Conservation (phyloP, 2,113 vertebrate species). For the Tachysurus fulvidraco region DNA sequence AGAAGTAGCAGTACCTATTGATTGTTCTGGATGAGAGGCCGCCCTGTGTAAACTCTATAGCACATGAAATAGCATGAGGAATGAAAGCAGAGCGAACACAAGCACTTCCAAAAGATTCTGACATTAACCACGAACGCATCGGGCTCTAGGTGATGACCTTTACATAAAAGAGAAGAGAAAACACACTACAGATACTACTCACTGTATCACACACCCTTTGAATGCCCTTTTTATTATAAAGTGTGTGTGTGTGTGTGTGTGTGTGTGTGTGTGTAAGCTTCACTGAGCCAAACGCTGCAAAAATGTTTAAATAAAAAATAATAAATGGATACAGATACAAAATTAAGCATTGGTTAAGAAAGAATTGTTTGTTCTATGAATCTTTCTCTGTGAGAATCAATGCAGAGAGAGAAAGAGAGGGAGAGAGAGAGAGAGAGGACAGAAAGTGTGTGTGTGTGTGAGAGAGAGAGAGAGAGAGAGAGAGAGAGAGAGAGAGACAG, state of each 20-base stretch:
- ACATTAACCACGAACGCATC: background rate
- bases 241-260: background rate
- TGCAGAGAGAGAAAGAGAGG: background rate
- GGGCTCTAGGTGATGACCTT: background rate
- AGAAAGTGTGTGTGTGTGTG: too few relatives aligned
- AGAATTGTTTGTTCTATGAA: background rate
- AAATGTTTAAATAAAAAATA: background rate
- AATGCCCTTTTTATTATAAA: background rate
- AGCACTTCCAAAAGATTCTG: background rate
- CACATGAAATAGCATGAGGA: conserved; percentile 16
- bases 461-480: background rate
- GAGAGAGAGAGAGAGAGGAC: background rate
- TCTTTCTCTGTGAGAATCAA: background rate
- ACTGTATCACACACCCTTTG: background rate
- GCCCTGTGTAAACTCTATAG: background rate
- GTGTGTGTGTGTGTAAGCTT: background rate
- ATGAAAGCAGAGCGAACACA: conserved; percentile 2
- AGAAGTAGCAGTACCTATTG: background rate
- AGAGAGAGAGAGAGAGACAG: background rate
- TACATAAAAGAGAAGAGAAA: background rate
- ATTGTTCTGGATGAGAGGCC: conserved; percentile 1
- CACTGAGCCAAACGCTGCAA: background rate
- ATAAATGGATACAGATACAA: background rate
- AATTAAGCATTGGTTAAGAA: background rate
- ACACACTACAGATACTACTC: background rate